These are phyloP conservation scores for Sialis lutaria DNA, from an alignment of 2,888 invertebrate genomes.

Conservation along the genomic window DNA sequence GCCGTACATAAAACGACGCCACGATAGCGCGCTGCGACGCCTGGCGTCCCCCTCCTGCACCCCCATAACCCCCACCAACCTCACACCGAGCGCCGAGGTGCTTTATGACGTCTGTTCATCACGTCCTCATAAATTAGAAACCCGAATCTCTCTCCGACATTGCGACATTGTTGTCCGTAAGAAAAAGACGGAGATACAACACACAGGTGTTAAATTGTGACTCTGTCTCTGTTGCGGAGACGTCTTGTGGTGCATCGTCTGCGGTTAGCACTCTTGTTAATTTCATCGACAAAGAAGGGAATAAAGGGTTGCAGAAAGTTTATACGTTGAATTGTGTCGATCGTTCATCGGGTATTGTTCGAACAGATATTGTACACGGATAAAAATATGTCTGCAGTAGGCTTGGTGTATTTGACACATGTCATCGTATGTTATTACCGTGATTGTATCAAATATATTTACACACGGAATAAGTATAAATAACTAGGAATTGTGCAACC, in stretches of 20 bases:
- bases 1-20: background rate
- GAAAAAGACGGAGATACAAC: too few species aligned
- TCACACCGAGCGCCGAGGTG: conserved; percentile 9
- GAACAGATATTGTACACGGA: background rate
- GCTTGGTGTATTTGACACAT: too few species aligned
- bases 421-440: too few species aligned
- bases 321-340: background rate
- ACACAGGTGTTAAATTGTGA: too few species aligned
- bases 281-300: too few species aligned
- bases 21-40: background rate
- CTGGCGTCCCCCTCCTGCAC: conserved; percentile 4
- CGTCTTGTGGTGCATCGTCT: too few species aligned
- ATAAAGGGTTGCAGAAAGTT: too few species aligned
- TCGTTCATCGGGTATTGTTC: background rate
- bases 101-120: conserved; percentile 20
- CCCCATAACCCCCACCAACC: conserved; percentile 6
- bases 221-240: too few species aligned
- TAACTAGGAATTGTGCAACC: too few species aligned
- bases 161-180: background rate
- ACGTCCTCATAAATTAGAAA: conserved; percentile 16
- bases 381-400: background rate
- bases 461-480: too few species aligned
- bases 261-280: too few species aligned
- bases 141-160: conserved; percentile 7
- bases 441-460: too few species aligned